Base-by-base conservation (phyloP, 2,888 invertebrate species). In the Altica lythri region DNA sequence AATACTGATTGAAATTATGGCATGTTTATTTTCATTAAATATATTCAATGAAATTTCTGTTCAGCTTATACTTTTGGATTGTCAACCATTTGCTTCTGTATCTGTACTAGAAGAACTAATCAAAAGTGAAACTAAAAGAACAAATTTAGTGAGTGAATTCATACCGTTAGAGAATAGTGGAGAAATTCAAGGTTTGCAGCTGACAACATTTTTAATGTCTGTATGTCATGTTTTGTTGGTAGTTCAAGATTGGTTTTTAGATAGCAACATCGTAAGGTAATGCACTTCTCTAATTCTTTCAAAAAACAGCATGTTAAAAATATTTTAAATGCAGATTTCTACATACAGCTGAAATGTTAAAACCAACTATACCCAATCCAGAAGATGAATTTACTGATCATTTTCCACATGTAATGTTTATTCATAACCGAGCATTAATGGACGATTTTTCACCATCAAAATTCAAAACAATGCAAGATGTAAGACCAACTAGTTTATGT, bases 141-240 rank as follows among this genome's bases (percentile, higher is more conserved):
- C 78, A 32, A 75, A 68, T 64, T 76, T 80, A 1, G 73, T 83
- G 8, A 81, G 80, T 9, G 83, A 86, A 62, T 84, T 84, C 61
- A 77, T 82, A 29, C 84, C 83, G 0, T 79, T 83, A 1, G 88
- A 88, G 71, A 80, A 79, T 61, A 81, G 81, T 57, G 80, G 82
- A 55, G 86, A 88, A 69, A 74, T 88, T 42, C 83, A 87, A 63
- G 88, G 90, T 27, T 77, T 95, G 34, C 90, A 94, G 72, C 79
- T 91, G 55, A 83, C 91, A 9, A 85, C 93, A 0, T 92, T 92
- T 72, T 74, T 96, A 45, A 84, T 95, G 79, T 89, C 92, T 2
- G 88, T 95, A 27, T 95, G 95, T 67, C 95, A 97, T 74, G 86
- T 95, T 1, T 80, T 97, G 4, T 80, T 97, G 51, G 83, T 95